A percentile compares a stretch with the other conserved stretches of the same genome.
Evolutionary conservation across 2,888 invertebrate species (phyloP).

Genomic region (Aplocera efformata): DNA sequence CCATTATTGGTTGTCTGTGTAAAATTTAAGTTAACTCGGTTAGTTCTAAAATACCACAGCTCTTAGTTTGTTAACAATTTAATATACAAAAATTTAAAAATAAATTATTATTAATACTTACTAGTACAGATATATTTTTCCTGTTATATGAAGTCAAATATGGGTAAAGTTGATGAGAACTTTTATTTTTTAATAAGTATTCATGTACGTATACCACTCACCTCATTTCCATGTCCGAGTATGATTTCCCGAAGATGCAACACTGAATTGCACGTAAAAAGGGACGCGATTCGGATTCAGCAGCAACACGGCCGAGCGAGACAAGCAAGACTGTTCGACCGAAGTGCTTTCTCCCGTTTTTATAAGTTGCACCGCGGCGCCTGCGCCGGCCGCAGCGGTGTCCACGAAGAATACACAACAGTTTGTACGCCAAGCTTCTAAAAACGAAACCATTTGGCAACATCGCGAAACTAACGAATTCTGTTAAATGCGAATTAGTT

Average conservation of each 20-base stretch:
- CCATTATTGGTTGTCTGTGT: no score
- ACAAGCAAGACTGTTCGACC: conserved; percentile 53
- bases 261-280: conserved; percentile 55
- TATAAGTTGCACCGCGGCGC: conserved; percentile 59
- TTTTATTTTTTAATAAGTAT: no score
- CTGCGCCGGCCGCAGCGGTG: conserved; percentile 17
- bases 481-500: conserved; percentile 48
- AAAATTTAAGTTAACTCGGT: no score
- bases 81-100: no score
- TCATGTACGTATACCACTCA: conserved; percentile 36
- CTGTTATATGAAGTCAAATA: no score
- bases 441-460: conserved; percentile 69
- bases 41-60: no score
- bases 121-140: no score
- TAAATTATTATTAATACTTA: no score
- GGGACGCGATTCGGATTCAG: conserved; percentile 51
- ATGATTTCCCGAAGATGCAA: conserved; percentile 49
- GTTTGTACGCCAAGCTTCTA: conserved; percentile 29
- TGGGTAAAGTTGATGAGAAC: no score
- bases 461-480: conserved; percentile 58
- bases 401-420: conserved; percentile 10
- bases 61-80: no score
- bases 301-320: conserved; percentile 40
- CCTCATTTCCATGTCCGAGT: conserved; percentile 58
- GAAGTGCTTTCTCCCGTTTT: conserved; percentile 72